Conservation (phyloP, 2,113 vertebrate species). For the Pomatorhinus ruficollis region DNA sequence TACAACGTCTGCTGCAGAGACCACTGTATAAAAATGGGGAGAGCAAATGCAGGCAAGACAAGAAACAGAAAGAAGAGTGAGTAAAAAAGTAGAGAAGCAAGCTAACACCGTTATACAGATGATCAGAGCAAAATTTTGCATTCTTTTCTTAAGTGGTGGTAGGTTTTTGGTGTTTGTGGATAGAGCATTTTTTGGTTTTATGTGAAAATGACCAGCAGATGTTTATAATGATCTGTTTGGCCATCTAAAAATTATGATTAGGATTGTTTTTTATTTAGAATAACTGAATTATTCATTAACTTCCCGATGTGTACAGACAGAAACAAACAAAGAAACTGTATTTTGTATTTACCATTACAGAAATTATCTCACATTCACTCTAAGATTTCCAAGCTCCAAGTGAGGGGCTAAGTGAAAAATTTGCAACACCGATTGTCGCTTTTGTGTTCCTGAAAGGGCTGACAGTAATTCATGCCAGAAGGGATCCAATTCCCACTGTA, state of each 20-base stretch:
- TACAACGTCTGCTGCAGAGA: background rate
- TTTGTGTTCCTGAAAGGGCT: background rate
- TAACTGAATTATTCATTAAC: background rate
- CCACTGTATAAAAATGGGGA: background rate
- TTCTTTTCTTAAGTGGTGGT: background rate
- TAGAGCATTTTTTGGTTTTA: background rate
- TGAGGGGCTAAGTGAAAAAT: background rate
- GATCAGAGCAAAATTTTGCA: background rate
- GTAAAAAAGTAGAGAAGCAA: background rate
- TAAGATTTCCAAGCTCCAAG: background rate
- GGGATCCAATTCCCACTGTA: background rate
- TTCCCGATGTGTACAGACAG: background rate
- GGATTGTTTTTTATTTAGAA: background rate
- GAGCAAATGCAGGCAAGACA: background rate
- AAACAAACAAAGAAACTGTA: background rate
- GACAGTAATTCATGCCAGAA: background rate
- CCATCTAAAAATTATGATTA: background rate
- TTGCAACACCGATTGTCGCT: background rate
- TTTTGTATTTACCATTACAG: background rate
- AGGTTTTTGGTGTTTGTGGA: background rate
- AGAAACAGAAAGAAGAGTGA: background rate
- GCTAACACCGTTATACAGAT: background rate
- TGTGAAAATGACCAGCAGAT: background rate
- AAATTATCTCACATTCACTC: background rate
- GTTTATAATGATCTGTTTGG: background rate